Base-by-base conservation (phyloP, 2,113 vertebrate species). In the Hydrolagus affinis region DNA sequence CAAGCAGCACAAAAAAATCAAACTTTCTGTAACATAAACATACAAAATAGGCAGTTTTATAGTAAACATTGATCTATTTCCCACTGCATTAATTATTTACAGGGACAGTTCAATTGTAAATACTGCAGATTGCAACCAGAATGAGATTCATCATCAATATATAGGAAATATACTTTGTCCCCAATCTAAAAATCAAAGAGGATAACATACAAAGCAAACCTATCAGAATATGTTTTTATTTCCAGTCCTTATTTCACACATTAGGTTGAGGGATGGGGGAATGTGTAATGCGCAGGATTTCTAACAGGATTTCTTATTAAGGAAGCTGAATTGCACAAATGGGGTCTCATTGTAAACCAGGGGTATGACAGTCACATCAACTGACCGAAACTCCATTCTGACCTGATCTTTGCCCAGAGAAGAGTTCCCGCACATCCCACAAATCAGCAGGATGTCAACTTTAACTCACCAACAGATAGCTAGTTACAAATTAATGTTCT, bases 11-110 rank as follows among this genome's bases (percentile, higher is more conserved):
- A 44, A 44, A 6, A 44, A 44, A 44, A 44, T 3, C 6, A 1
- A 44, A 44, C 44, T 44, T 6, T 44, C 6, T 44, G 44, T 44
- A 3, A 44, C 44, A 44, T 44, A 44, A 44, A 30, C 21, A 77
- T 23, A 77, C 7, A n/a, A 12, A 80, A 59, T 23, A 19, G 11
- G 25, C 23, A 80, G 28, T 80, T 80, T 60, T 80, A 6, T 25
- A 28, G 14, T 59, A 72, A 64, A 6, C 44, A 44, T 44, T 44
- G 44, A 44, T 44, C 44, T 44, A 44, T 44, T 44, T 80, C 23
- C 64, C 59, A 80, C 64, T 80, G n/a, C n/a, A 28, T 78, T 60
- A 78, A 64, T 23, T 62, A 64, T 80, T 64, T 25, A 30, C 23
- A 4, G 21, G 59, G 57, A 30, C 23, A 23, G 21, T 28, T 72